These are phyloP conservation scores for Leucopsar rothschildi DNA, from an alignment of 2,113 vertebrate species.

Conservation along the genomic window DNA sequence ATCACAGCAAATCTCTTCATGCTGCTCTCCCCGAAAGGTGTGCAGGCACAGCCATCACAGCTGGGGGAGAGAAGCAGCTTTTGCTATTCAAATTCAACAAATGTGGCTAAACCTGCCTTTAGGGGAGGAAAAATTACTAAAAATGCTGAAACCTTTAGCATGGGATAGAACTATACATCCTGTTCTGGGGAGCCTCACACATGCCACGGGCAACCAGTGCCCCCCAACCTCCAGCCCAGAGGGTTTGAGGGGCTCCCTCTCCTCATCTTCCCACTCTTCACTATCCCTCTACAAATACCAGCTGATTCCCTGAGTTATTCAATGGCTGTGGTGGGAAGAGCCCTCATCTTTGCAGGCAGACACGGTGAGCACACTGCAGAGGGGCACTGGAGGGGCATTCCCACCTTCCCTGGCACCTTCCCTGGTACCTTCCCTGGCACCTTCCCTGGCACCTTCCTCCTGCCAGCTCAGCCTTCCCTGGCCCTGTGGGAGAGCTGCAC, in stretches of 20 bases:
- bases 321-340: neutral
- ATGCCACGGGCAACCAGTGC: neutral
- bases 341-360: neutral
- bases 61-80: neutral
- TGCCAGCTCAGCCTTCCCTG: fast-evolving
- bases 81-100: neutral
- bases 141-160: neutral
- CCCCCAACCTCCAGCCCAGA: neutral
- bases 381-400: neutral
- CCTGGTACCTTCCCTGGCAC: neutral
- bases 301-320: neutral
- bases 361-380: neutral
- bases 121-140: too few species aligned
- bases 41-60: neutral
- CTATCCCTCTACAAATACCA: neutral
- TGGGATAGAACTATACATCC: neutral
- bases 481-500: neutral
- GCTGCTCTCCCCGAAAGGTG: neutral
- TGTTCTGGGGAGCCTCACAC: neutral
- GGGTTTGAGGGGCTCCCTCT: neutral
- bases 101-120: neutral
- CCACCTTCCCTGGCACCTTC: neutral
- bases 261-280: neutral
- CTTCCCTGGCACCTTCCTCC: neutral
- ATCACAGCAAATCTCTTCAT: neutral